phyloP scores from a whole-genome alignment of 2,113 vertebrate species.

The Erythrolamprus reginae region DNA sequence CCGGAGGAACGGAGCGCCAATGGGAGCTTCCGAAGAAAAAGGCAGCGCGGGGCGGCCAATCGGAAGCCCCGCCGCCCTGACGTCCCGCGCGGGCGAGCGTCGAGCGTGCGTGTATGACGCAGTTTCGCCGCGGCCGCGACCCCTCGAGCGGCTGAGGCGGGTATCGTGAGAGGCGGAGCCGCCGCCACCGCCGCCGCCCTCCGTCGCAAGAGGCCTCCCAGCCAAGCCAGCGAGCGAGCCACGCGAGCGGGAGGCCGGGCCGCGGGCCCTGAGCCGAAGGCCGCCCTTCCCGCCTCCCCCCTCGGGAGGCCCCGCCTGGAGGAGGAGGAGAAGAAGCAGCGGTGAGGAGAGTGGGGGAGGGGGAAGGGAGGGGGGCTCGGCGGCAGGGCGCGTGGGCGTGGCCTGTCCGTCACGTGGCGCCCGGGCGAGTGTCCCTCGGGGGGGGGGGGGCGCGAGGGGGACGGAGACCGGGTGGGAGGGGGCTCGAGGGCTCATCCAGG shows the following conservation, averaged over 20 bases:
- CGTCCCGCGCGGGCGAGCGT: background rate
- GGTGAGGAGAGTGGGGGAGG: background rate
- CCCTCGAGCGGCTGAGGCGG: background rate
- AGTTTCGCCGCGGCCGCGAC: background rate
- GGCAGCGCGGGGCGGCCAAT: background rate
- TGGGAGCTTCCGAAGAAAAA: background rate
- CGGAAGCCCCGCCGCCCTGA: background rate
- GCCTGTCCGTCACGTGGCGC: background rate
- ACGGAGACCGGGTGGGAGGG: background rate
- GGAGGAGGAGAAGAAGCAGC: too few relatives aligned
- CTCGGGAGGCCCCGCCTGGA: background rate
- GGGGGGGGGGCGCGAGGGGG: background rate
- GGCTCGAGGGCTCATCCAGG: background rate
- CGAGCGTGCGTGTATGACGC: slow-evolving; percentile 15
- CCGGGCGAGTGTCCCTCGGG: background rate
- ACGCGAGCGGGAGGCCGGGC: background rate
- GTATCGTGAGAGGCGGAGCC: background rate
- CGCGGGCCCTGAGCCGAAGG: background rate
- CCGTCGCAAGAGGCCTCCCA: too few relatives aligned
- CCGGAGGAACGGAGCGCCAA: background rate
- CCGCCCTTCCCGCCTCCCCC: background rate
- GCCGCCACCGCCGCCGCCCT: background rate
- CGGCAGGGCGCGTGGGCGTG: background rate
- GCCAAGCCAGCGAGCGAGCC: too few relatives aligned
- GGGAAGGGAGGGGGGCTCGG: background rate